These are phyloP conservation scores for Rhagonycha lutea DNA, from an alignment of 2,888 invertebrate genomes.

Conservation along the genomic window DNA sequence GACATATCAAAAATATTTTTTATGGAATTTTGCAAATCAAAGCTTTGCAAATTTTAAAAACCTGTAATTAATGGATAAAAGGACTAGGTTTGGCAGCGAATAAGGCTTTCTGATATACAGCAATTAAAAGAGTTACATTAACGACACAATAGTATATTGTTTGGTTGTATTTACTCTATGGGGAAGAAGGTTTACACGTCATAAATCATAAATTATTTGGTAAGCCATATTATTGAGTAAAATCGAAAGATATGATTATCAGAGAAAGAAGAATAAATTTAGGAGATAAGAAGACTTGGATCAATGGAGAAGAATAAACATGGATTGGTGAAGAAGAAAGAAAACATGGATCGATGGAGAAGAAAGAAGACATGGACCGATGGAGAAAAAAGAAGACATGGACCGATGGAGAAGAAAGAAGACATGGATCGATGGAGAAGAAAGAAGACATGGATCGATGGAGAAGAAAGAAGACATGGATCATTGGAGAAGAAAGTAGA, in stretches of 20 bases:
- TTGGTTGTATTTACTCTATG: no score
- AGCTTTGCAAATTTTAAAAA: no score
- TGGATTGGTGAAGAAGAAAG: background rate
- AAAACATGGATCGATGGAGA: background rate
- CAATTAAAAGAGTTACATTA: no score
- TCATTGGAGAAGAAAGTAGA: background rate
- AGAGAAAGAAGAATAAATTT: background rate
- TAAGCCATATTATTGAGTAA: background rate
- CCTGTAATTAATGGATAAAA: no score
- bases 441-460: background rate
- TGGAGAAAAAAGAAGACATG: background rate
- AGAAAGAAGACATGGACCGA: background rate
- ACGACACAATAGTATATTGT: no score
- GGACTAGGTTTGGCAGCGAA: no score
- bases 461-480: background rate
- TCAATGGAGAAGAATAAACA: background rate
- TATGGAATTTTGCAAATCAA: no score
- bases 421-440: background rate
- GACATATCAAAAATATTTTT: no score
- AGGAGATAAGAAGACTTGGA: background rate
- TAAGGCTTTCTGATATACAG: no score
- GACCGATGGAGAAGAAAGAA: background rate
- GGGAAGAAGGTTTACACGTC: no score
- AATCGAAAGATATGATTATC: background rate
- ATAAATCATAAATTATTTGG: background rate